phyloP scores from a whole-genome alignment of 2,113 vertebrate genomes.

The Cyprinodon variegatus region DNA sequence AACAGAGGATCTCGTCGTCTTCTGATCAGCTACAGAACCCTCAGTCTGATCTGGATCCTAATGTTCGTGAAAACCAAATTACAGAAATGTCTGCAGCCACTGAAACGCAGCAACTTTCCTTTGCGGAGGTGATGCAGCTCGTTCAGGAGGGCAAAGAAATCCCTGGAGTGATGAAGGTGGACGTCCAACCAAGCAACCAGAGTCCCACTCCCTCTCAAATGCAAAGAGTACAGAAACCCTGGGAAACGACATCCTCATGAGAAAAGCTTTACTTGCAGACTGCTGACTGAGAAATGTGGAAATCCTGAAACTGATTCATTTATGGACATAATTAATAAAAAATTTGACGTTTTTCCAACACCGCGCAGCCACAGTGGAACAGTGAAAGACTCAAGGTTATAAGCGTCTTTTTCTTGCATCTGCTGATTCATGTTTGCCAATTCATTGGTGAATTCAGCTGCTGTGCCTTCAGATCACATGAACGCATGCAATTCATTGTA shows the following conservation, averaged over 20 bases:
- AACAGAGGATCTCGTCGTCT: constrained; percentile 40
- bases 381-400: no score
- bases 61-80: constrained; percentile 1
- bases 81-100: constrained; percentile 1
- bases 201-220: constrained; percentile 76
- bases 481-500: no score
- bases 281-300: not conserved
- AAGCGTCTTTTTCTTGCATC: no score
- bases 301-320: not conserved
- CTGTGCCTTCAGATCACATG: no score
- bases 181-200: constrained; percentile 73
- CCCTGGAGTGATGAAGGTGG: constrained; percentile 68
- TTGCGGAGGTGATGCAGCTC: constrained; percentile 77
- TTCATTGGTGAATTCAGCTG: no score
- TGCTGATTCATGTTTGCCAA: no score
- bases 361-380: no score
- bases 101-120: constrained; percentile 63
- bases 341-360: not conserved
- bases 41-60: constrained; percentile 12
- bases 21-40: constrained; percentile 17
- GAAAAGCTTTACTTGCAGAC: constrained; percentile 1
- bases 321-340: not conserved
- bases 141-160: constrained; percentile 80
- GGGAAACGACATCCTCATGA: constrained; percentile 62
- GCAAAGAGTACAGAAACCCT: constrained; percentile 75